Base-by-base conservation (phyloP, 1,140 invertebrate species). In the Melipona quadrifasciata region DNA sequence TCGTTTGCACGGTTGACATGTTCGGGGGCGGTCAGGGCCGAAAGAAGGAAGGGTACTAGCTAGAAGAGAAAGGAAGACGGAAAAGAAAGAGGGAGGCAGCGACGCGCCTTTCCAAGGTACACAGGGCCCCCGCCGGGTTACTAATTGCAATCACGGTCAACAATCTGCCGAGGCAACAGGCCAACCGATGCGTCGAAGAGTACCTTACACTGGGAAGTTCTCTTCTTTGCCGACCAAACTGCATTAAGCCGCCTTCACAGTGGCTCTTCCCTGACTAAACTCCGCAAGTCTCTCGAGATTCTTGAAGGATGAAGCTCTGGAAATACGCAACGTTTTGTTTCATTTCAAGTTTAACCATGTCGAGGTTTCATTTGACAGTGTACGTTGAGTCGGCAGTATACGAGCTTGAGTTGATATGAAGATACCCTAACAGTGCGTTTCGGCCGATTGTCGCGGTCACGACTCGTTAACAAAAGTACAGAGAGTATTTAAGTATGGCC, bases 131-230 rank as follows among this genome's bases (percentile, higher is more conserved):
- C 86, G 90, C 87, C 86, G 91, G 84, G 88, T 89, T 90, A 87
- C 92, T 92, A 92, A 92, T 92, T 92, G 91, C 92, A 92, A 92
- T 92, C 92, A 90, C 86, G 84, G 86, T 87, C 84, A 86, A 89
- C 90, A 88, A 90, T 91, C 90, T 90, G 86, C 85, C 65, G 82
- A 87, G 86, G 80, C 78, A 87, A 84, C 65, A 80, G 85, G 58
- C 80, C 77, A 85, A 79, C 71, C 75, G 53, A 80, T 84, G 76
- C 75, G 77, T 82, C 78, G 78, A 86, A 87, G 84, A 78, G 80
- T 70, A 65, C 79, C 88, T 81, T 80, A 39, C 68, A 75, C 76
- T 79, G 67, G 84, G 77, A 89, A 86, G 86, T 55, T n/a, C 72
- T 89, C 81, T 84, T 80, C 82, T 61, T 78, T 68, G 80, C 79